phyloP scores from a whole-genome alignment of 2,113 vertebrate genomes.

The Caranx ignobilis region DNA sequence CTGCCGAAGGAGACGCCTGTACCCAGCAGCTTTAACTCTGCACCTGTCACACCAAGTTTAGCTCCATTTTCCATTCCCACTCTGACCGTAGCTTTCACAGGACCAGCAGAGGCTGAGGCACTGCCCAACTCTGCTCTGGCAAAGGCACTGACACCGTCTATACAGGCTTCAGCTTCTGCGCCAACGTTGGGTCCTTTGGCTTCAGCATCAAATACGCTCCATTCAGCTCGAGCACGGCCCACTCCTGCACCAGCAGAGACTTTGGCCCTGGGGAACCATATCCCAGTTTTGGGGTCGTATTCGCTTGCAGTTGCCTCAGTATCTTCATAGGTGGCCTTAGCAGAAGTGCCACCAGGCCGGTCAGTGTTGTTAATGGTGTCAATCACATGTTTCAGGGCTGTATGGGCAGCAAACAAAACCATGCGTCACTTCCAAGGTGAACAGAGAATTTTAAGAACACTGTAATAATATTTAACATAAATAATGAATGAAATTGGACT shows the following conservation, averaged over 20 bases:
- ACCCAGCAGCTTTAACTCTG: conserved; percentile 13
- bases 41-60: accelerated
- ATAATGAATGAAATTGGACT: too few species aligned
- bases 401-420: background rate
- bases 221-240: conserved; percentile 5
- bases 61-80: conserved; percentile 5
- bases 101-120: conserved; percentile 14
- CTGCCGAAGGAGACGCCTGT: accelerated
- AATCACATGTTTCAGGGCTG: accelerated
- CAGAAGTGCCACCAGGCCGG: background rate
- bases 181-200: conserved; percentile 31
- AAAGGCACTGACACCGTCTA: accelerated
- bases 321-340: accelerated
- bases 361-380: background rate
- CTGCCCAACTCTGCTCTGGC: conserved; percentile 10
- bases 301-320: accelerated
- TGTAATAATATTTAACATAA: too few species aligned
- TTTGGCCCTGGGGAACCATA: background rate
- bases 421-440: background rate
- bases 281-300: background rate
- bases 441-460: too few species aligned
- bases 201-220: accelerated
- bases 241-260: background rate
- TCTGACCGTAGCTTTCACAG: background rate
- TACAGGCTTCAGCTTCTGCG: background rate